These are phyloP conservation scores for Pogonocichla stellata DNA, from an alignment of 2,113 vertebrate genomes.

Conservation along the genomic window DNA sequence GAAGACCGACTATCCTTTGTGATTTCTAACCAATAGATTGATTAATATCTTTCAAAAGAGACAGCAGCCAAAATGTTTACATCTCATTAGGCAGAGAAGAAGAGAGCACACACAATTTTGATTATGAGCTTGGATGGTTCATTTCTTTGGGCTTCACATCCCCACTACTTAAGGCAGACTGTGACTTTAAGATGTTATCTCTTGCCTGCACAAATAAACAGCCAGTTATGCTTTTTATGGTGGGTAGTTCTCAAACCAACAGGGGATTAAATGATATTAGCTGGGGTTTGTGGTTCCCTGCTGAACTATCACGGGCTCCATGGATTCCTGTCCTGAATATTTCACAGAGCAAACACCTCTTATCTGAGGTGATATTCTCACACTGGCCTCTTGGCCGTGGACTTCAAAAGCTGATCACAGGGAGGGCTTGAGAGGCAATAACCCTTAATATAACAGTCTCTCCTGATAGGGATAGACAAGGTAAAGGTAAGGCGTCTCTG, in stretches of 20 bases:
- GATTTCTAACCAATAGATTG: slow-evolving; percentile 66
- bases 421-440: slow-evolving; percentile 72
- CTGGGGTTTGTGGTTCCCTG: slow-evolving; percentile 68
- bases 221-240: slow-evolving; percentile 74
- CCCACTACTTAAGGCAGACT: slow-evolving; percentile 55
- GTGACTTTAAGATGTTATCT: slow-evolving; percentile 77
- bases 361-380: slow-evolving; percentile 74
- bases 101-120: slow-evolving; percentile 22
- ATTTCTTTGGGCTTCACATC: slow-evolving; percentile 58
- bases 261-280: slow-evolving; percentile 73
- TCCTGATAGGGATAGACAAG: slow-evolving; percentile 67
- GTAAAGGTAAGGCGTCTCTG: slow-evolving; percentile 74
- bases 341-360: slow-evolving; percentile 75
- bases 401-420: slow-evolving; percentile 78
- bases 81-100: slow-evolving; percentile 66
- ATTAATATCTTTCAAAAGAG: slow-evolving; percentile 65
- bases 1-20: slow-evolving; percentile 36
- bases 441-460: slow-evolving; percentile 69
- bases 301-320: slow-evolving; percentile 57
- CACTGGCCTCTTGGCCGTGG: slow-evolving; percentile 75
- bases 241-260: slow-evolving; percentile 70
- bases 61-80: slow-evolving; percentile 65
- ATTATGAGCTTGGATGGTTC: slow-evolving; percentile 35
- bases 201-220: slow-evolving; percentile 69
- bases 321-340: slow-evolving; percentile 56